Evolutionary conservation across 2,113 vertebrate genomes (phyloP), one percentile per base, ranked within the genome.

Genomic region (Tragelaphus buxtoni): DNA sequence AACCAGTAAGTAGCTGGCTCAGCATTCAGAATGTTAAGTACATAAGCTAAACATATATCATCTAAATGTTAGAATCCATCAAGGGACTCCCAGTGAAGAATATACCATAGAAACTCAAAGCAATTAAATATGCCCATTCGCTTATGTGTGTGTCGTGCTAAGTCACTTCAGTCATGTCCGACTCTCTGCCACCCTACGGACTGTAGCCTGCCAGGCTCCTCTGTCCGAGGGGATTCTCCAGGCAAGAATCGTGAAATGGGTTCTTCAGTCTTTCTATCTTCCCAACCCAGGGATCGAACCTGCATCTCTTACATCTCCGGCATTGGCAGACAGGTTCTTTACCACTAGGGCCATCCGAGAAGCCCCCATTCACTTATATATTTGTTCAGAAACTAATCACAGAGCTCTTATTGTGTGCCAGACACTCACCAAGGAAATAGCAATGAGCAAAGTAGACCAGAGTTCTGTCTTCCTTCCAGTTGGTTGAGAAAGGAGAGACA

Each of bases 61-160:
- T 82, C 80, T 85, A 84, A 92, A 56, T 77, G n/a, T 26, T 47
- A n/a, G 30, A 86, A 30, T 89, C 47, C 39, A 84, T 83, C 74
- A 69, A 42, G 60, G 8, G 24, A 84, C 30, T 80, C 51, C 47
- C 32, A 55, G 28, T 58, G 35, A 79, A 83, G 16, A 91, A 65
- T 63, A 32, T 18, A 81, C 35, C 13, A 42, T 47, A 94, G 45
- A 88, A 90, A 83, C 13, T 51, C 74, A 47, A 83, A 83, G 76
- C 32, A 94, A 85, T 94, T 65, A 72, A 82, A 65, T 30, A 51
- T 2, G 47, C 10, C n/a, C n/a, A 47, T 58, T 92, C 11, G 45
- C 10, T 32, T 26, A 45, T 13, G 55, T 30, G n/a, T 69, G 93
- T 63, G 63, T 4, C 28, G 2, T 42, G 69, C 69, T 72, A 24